Percentiles rank a stretch among this genome's conserved stretches.
These are phyloP conservation scores for Nemotelus pantherinus DNA, from an alignment of 2,888 invertebrate species.

Conservation along the genomic window DNA sequence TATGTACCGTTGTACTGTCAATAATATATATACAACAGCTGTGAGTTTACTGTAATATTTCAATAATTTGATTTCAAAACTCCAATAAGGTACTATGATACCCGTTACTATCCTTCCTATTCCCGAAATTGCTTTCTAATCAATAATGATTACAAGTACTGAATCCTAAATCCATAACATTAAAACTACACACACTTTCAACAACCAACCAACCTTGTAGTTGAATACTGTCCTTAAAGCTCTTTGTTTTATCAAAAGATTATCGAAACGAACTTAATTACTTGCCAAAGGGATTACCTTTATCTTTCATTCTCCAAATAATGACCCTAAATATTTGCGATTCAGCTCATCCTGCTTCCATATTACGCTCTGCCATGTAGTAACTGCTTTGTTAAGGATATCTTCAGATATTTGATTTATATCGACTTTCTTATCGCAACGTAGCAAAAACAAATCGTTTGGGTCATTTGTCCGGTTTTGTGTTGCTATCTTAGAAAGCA, in stretches of 20 bases:
- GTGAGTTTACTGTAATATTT: no score
- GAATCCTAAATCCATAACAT: no score
- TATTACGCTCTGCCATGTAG: background rate
- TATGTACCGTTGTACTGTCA: no score
- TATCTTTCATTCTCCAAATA: constrained; percentile 9
- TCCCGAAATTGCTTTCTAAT: no score
- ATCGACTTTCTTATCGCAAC: constrained; percentile 22
- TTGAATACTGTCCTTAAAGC: constrained; percentile 9
- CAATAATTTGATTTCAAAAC: no score
- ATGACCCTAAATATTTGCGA: constrained; percentile 32
- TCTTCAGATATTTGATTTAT: constrained; percentile 15
- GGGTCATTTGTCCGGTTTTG: constrained; percentile 1
- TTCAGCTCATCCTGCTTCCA: constrained; percentile 19
- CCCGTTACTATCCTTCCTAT: no score
- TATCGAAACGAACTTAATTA: constrained; percentile 37
- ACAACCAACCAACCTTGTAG: no score
- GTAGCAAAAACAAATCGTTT: background rate
- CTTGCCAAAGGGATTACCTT: constrained; percentile 41
- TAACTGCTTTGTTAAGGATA: background rate
- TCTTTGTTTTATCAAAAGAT: constrained; percentile 35
- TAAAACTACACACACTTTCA: no score
- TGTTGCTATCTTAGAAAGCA: constrained; percentile 3
- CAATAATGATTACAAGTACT: no score
- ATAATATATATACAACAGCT: no score
- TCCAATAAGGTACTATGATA: no score